Evolutionary conservation across 2,113 vertebrate genomes (phyloP).

Genomic region (Jaculus jaculus): DNA sequence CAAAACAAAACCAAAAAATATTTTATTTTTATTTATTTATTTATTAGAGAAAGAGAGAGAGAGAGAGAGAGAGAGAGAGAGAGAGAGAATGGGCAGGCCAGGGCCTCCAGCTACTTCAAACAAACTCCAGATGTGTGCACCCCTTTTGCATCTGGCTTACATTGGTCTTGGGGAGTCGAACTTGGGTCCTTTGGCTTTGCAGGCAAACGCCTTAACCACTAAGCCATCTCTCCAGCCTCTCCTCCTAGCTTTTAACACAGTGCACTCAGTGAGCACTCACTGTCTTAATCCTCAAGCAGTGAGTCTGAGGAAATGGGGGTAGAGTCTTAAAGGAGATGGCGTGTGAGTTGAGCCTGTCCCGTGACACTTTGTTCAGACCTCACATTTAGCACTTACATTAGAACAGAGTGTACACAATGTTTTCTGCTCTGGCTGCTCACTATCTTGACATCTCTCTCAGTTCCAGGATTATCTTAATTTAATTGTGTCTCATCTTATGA

Average conservation of each 20-base stretch:
- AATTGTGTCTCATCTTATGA: background rate
- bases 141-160: too few species aligned
- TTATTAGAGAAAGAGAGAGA: too few species aligned
- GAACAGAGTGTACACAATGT: background rate
- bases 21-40: too few species aligned
- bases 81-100: too few species aligned
- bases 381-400: background rate
- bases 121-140: too few species aligned
- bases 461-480: background rate
- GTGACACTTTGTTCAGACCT: background rate
- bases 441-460: background rate
- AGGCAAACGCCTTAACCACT: too few species aligned
- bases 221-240: too few species aligned
- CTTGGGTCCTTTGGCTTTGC: too few species aligned
- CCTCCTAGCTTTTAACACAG: background rate
- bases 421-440: background rate
- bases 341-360: background rate
- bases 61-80: too few species aligned
- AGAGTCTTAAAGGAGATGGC: background rate
- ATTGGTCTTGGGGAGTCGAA: too few species aligned
- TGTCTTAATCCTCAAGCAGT: background rate
- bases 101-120: too few species aligned
- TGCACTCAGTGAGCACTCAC: fast-evolving
- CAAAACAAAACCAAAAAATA: too few species aligned
- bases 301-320: background rate